A percentile compares a stretch with the other conserved stretches of the same genome.
These are phyloP conservation scores for Leptothorax acervorum DNA, from an alignment of 2,888 invertebrate genomes.

Conservation along the genomic window DNA sequence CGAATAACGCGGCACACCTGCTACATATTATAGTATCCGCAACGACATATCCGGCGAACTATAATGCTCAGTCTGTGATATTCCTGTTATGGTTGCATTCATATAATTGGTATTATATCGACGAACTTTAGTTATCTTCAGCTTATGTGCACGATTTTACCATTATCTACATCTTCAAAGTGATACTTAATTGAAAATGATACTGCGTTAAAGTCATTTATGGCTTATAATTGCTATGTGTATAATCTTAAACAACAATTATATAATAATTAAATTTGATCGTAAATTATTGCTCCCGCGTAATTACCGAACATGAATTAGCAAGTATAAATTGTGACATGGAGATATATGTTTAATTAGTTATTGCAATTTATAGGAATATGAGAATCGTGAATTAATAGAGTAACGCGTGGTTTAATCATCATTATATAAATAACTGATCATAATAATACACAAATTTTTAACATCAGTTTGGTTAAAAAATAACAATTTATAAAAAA, in stretches of 20 bases:
- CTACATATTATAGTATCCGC: conserved; percentile 60
- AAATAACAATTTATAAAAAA: not conserved
- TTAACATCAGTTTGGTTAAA: conserved; percentile 4
- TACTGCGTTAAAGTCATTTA: conserved; percentile 17
- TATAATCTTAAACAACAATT: conserved; percentile 46
- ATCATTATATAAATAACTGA: conserved; percentile 19
- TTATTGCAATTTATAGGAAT: conserved; percentile 42
- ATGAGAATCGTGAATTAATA: conserved; percentile 43
- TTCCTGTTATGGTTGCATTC: conserved; percentile 75
- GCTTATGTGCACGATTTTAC: not conserved
- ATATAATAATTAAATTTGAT: conserved; percentile 41
- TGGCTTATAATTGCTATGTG: conserved; percentile 22
- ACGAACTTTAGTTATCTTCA: conserved; percentile 70
- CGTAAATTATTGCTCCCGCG: conserved; percentile 34
- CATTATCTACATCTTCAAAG: not conserved
- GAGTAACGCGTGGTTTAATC: conserved; percentile 18
- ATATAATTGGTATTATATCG: conserved; percentile 80
- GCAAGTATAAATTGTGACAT: conserved; percentile 46
- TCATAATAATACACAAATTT: conserved; percentile 21
- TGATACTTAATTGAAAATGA: not conserved
- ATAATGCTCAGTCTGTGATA: conserved; percentile 65
- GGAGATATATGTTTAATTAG: conserved; percentile 44
- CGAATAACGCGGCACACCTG: conserved; percentile 81
- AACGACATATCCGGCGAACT: conserved; percentile 65
- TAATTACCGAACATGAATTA: conserved; percentile 42